phyloP scores from a whole-genome alignment of 1,140 invertebrate species.

The Acromyrmex heyeri region DNA sequence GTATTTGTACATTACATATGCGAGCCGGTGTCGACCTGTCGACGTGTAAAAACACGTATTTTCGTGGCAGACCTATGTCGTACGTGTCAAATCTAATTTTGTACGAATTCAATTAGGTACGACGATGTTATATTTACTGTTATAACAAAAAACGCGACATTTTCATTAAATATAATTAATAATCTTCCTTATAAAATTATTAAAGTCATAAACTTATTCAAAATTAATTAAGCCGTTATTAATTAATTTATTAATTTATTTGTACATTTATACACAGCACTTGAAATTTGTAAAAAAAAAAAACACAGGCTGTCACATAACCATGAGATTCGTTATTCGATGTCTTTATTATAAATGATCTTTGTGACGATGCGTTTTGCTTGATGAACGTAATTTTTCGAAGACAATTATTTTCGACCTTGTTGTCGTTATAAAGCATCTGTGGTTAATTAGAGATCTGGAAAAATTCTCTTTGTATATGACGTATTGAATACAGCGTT shows the following conservation, averaged over 20 bases:
- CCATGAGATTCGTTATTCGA: background rate
- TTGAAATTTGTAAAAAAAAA: background rate
- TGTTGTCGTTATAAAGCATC: background rate
- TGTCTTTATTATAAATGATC: constrained; percentile 13
- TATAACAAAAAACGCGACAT: background rate
- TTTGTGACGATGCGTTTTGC: constrained; percentile 19
- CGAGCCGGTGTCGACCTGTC: constrained; percentile 73
- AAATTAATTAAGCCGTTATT: background rate
- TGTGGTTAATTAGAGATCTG: constrained; percentile 17
- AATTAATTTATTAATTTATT: background rate
- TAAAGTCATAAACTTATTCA: background rate
- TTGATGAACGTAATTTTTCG: constrained; percentile 8
- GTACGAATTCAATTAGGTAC: background rate
- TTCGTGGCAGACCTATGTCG: constrained; percentile 46
- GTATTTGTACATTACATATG: constrained; percentile 75
- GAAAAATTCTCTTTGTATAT: constrained; percentile 14
- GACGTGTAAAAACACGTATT: constrained; percentile 78
- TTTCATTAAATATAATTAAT: constrained; percentile 7
- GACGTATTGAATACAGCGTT: background rate
- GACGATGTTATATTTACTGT: background rate
- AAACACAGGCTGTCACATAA: background rate
- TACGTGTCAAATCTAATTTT: constrained; percentile 10
- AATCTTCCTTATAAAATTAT: background rate
- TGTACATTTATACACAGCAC: background rate
- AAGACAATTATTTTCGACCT: constrained; percentile 11